A percentile compares a stretch with the other conserved stretches of the same genome.
Conservation (phyloP, 2,888 invertebrate species). For the Microdon myrmicae region DNA sequence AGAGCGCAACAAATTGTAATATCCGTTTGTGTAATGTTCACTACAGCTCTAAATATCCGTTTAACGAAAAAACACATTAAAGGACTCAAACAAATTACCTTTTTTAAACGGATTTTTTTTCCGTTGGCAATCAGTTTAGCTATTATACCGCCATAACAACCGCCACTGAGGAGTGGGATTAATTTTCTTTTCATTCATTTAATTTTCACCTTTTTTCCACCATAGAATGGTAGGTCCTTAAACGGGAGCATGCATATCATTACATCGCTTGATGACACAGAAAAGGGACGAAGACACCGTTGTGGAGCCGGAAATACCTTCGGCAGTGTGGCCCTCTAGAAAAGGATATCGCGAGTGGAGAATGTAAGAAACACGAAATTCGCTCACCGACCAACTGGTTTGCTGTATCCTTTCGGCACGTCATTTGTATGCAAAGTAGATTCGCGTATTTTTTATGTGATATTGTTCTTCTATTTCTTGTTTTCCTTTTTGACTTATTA, state of each 20-base stretch:
- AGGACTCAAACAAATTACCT: constrained; percentile 44
- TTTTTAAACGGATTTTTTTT: constrained; percentile 33
- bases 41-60: constrained; percentile 47
- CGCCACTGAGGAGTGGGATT: constrained; percentile 18
- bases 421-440: constrained; percentile 53
- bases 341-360: constrained; percentile 9
- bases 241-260: constrained; percentile 43
- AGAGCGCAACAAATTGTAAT: constrained; percentile 46
- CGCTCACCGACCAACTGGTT: constrained; percentile 27
- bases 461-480: constrained; percentile 15
- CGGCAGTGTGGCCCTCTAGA: neutral
- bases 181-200: constrained; percentile 49
- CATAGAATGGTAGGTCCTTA: constrained; percentile 31
- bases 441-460: constrained; percentile 49
- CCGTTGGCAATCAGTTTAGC: constrained; percentile 11
- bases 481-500: constrained; percentile 40
- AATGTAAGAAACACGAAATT: constrained; percentile 17
- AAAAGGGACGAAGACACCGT: constrained; percentile 43
- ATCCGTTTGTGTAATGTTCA: constrained; percentile 47
- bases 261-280: constrained; percentile 37
- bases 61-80: constrained; percentile 17
- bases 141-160: constrained; percentile 5
- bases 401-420: constrained; percentile 50
- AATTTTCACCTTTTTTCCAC: constrained; percentile 42
- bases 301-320: constrained; percentile 40